Percentiles rank a stretch among this genome's conserved stretches.
Evolutionary conservation across 1,140 invertebrate genomes (phyloP).

Genomic region (Teleogryllus occipitalis): DNA sequence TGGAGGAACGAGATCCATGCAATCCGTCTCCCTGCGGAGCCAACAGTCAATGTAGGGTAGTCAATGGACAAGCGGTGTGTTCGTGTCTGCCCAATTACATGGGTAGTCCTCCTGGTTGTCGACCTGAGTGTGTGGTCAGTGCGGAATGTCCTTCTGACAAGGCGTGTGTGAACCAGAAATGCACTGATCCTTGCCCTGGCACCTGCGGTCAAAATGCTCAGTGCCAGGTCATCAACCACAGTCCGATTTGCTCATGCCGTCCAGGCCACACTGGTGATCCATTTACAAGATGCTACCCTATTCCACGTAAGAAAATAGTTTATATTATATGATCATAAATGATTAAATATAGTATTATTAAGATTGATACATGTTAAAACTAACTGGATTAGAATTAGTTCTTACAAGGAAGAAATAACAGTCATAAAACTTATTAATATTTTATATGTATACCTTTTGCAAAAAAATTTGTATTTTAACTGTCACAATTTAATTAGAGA

Average conservation of each 20-base stretch:
- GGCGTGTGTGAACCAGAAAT: slow-evolving; percentile 55
- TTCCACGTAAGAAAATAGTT: slow-evolving; percentile 40
- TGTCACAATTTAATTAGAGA: no score
- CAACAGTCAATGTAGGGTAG: slow-evolving; percentile 63
- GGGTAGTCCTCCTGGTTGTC: slow-evolving; percentile 61
- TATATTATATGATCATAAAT: no score
- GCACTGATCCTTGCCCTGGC: slow-evolving; percentile 53
- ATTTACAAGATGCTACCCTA: slow-evolving; percentile 52
- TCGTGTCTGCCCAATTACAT: slow-evolving; percentile 60
- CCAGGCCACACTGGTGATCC: slow-evolving; percentile 63
- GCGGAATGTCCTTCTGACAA: slow-evolving; percentile 52
- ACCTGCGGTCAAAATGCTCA: slow-evolving; percentile 53
- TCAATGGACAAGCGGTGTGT: slow-evolving; percentile 61
- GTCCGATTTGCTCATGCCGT: slow-evolving; percentile 64
- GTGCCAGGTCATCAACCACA: slow-evolving; percentile 58
- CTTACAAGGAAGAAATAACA: no score
- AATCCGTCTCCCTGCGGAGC: slow-evolving; percentile 66
- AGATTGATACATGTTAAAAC: no score
- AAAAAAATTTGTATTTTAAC: no score
- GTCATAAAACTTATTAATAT: no score
- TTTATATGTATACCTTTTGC: no score
- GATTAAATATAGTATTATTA: no score
- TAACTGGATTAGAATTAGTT: no score
- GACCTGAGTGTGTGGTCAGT: slow-evolving; percentile 63
- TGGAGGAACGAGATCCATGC: slow-evolving; percentile 47